Conservation (phyloP, 30 jellyfish, hydroid and myxozoan genomes). For the Mastigias papua region DNA sequence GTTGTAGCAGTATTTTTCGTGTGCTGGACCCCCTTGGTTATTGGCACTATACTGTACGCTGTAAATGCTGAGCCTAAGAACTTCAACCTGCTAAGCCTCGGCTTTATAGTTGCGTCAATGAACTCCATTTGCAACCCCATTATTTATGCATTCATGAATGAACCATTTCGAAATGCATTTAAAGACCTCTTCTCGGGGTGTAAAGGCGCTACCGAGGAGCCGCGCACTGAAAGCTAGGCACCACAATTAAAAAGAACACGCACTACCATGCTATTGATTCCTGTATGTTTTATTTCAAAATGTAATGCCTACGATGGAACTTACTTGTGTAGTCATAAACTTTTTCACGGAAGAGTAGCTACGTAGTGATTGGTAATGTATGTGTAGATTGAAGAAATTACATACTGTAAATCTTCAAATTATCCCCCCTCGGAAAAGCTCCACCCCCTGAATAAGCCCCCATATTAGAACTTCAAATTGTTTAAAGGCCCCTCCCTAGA, state of each 20-base stretch:
- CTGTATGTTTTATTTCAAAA: too few relatives aligned
- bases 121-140: slow-evolving; percentile 91
- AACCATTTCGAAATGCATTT: slow-evolving; percentile 76
- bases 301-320: too few relatives aligned
- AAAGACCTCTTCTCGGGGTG: slow-evolving; percentile 31
- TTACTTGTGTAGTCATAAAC: too few relatives aligned
- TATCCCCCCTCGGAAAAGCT: too few relatives aligned
- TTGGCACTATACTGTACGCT: slow-evolving; percentile 82
- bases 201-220: slow-evolving; percentile 1
- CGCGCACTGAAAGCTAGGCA: background rate
- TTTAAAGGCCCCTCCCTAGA: too few relatives aligned
- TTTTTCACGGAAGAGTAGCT: too few relatives aligned
- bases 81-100: slow-evolving; percentile 74
- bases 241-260: background rate
- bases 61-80: slow-evolving; percentile 69
- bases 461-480: too few relatives aligned
- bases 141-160: slow-evolving; percentile 92
- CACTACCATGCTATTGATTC: too few relatives aligned
- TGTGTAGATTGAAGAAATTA: too few relatives aligned
- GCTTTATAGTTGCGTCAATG: slow-evolving; percentile 88
- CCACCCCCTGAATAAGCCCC: too few relatives aligned
- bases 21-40: slow-evolving; percentile 97
- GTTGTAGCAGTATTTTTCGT: slow-evolving; percentile 87
- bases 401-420: too few relatives aligned
- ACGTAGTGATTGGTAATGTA: too few relatives aligned